Conservation (phyloP, 2,113 vertebrate genomes). For the Mus musculus region GRCm39 chr4:84626501-84627000, state of each 20-base stretch:
- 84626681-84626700: background rate
- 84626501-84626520: background rate
- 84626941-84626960: background rate
- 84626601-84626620: background rate
- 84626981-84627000: background rate
- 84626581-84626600: background rate
- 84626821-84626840: background rate
- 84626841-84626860: background rate
- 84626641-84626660: background rate
- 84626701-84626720: background rate
- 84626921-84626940: background rate
- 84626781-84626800: slow-evolving; percentile 4
- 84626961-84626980: slow-evolving; percentile 43
- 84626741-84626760: background rate
- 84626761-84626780: background rate
- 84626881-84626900: slow-evolving; percentile 12
- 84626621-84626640: background rate
- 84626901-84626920: background rate
- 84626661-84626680: background rate
- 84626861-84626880: background rate
- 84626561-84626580: background rate
- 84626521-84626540: background rate
- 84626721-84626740: background rate
- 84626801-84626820: background rate
- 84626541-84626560: background rate